phyloP scores from a whole-genome alignment of 2,888 invertebrate genomes.

The Trachelus troglodyta region DNA sequence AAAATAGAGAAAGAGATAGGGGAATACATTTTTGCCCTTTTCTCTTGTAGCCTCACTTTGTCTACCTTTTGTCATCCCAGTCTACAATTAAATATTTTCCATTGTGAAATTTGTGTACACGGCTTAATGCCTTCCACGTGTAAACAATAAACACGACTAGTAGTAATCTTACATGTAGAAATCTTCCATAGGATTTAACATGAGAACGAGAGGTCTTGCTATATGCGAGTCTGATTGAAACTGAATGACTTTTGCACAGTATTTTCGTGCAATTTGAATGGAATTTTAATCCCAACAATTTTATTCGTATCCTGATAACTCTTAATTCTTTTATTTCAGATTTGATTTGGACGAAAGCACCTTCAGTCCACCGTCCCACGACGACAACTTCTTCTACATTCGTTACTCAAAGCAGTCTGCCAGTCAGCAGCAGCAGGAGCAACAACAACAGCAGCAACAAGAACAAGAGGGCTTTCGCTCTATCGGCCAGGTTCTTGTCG shows the following conservation, averaged over 20 bases:
- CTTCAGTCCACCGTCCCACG: constrained; percentile 79
- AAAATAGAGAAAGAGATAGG: not conserved
- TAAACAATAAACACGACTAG: not conserved
- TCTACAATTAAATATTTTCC: not conserved
- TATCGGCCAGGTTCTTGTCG: constrained; percentile 47
- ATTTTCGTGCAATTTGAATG: not conserved
- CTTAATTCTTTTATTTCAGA: constrained; percentile 54
- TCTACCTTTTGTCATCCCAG: not conserved
- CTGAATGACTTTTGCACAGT: not conserved
- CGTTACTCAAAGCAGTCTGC: constrained; percentile 67
- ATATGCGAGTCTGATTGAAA: too few species aligned
- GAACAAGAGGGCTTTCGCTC: constrained; percentile 45
- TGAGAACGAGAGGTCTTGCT: not conserved
- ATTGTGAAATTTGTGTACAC: not conserved
- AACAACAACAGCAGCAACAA: constrained; percentile 27
- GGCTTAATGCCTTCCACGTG: not conserved
- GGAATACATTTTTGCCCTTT: not conserved
- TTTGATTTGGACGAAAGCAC: constrained; percentile 71
- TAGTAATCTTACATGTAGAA: not conserved
- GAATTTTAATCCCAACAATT: too few species aligned
- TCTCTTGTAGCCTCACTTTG: not conserved
- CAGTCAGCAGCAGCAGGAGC: constrained; percentile 24
- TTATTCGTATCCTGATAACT: not conserved
- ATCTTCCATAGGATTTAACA: not conserved
- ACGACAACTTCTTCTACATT: constrained; percentile 79